These are phyloP conservation scores for Dynastes hyllus DNA, from an alignment of 2,888 invertebrate species.

Conservation along the genomic window DNA sequence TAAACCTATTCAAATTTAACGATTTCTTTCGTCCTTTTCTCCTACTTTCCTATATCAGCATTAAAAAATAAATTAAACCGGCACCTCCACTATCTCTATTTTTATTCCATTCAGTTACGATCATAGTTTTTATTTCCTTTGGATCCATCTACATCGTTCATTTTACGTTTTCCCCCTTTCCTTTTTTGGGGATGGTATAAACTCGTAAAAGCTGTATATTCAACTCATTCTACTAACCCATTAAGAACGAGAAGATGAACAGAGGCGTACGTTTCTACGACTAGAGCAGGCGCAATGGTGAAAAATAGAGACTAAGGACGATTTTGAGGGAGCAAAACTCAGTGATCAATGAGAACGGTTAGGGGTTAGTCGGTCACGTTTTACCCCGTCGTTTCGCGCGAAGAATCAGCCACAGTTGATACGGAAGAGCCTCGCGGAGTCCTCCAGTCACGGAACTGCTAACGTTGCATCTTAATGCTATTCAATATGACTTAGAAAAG, in stretches of 20 bases:
- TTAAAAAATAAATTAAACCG: no score
- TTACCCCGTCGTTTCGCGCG: background rate
- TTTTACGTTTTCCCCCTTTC: no score
- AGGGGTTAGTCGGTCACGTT: constrained; percentile 23
- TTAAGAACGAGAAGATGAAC: background rate
- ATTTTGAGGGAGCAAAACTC: constrained; percentile 22
- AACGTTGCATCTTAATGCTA: background rate
- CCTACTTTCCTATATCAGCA: no score
- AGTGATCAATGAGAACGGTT: constrained; percentile 37
- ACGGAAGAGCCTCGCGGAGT: background rate
- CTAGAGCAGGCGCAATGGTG: constrained; percentile 19
- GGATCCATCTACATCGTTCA: no score
- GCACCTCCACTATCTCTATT: no score
- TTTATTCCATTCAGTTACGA: no score
- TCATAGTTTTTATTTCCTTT: no score
- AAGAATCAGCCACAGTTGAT: background rate
- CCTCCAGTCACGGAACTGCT: constrained; percentile 7
- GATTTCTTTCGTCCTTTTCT: no score
- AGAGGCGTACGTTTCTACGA: background rate
- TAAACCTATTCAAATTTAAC: no score
- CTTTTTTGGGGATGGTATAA: background rate
- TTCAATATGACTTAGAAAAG: constrained; percentile 18
- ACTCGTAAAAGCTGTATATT: background rate
- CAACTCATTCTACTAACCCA: background rate
- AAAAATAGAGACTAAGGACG: background rate